Evolutionary conservation across 2,888 invertebrate genomes (phyloP), one percentile per base, ranked within the genome.

Genomic region (Chrysolina haemoptera): DNA sequence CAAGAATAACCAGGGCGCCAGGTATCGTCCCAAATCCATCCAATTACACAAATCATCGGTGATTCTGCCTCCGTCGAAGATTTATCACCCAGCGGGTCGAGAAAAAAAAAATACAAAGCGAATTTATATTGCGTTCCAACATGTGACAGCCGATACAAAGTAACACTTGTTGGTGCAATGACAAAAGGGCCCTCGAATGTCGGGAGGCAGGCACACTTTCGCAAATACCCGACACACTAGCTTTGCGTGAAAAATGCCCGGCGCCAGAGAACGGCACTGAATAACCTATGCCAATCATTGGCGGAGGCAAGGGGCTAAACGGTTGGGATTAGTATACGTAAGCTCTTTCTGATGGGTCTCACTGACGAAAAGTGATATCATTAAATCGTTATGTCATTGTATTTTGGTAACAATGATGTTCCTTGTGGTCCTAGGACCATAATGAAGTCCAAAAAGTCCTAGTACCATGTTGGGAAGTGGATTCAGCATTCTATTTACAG

Each of bases 221-320:
- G 68, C 48, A 59, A 65, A 67, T 48, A 41, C 50, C 70, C 62
- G 71, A 66, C 63, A n/a, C 50, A 9, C 50, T 50, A 18, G 50
- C n/a, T 59, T 46, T 59, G 22, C 35, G 59, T 70, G 68, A 70
- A 74, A 72, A 74, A 70, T 75, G 53, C 62, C 67, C 71, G 79
- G 78, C 76, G 79, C 79, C 78, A 73, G 67, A 62, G 70, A 69
- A 73, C 75, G 72, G 75, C 59, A 74, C 70, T 62, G 72, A 73
- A 75, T 74, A 74, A 78, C 74, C 76, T 76, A 71, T 76, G 76
- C 71, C 67, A n/a, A 11, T 35, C 40, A 70, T 41, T 35, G 53
- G 46, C 59, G 50, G 59, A 46, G 14, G 55, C 16, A 20, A 41
- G 22, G 46, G 8, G 11, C 62, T 20, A 20, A 55, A 16, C 16